Evolutionary conservation across 2,888 invertebrate genomes (phyloP).

Genomic region (Mayetiola destructor): DNA sequence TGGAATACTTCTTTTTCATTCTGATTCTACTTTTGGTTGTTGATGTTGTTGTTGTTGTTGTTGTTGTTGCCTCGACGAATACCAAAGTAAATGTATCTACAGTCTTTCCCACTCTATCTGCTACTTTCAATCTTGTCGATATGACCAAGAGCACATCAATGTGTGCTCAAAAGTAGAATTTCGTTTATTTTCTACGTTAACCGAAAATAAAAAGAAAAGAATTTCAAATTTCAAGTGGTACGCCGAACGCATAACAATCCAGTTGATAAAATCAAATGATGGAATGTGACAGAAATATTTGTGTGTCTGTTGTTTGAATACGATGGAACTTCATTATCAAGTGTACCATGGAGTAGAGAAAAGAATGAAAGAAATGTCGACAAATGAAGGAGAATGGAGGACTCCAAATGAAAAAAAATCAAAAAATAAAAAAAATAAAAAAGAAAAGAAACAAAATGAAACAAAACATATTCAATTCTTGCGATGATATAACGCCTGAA

Average conservation of each 20-base stretch:
- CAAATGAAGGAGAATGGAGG: not conserved
- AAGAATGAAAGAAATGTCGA: no score
- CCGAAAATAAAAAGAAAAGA: no score
- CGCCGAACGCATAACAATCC: no score
- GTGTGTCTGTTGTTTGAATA: not conserved
- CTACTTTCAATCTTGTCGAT: no score
- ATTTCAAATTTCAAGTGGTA: no score
- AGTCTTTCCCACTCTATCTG: no score
- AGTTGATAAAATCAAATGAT: conserved; percentile 3
- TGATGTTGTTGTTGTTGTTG: not conserved
- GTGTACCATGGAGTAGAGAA: no score
- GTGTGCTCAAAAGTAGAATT: not conserved
- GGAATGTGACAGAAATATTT: not conserved
- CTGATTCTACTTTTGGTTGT: not conserved
- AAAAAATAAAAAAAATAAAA: not conserved
- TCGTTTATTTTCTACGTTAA: no score
- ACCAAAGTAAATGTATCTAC: no score
- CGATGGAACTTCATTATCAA: no score
- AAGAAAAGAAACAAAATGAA: not conserved
- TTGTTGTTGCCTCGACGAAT: not conserved
- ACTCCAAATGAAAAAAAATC: not conserved
- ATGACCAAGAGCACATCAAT: no score
- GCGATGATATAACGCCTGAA: not conserved
- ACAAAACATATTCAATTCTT: not conserved
- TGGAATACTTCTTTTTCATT: no score